A percentile compares a stretch with the other conserved stretches of the same genome.
phyloP scores from a whole-genome alignment of 2,888 invertebrate species.

The Serrognathus titanus region DNA sequence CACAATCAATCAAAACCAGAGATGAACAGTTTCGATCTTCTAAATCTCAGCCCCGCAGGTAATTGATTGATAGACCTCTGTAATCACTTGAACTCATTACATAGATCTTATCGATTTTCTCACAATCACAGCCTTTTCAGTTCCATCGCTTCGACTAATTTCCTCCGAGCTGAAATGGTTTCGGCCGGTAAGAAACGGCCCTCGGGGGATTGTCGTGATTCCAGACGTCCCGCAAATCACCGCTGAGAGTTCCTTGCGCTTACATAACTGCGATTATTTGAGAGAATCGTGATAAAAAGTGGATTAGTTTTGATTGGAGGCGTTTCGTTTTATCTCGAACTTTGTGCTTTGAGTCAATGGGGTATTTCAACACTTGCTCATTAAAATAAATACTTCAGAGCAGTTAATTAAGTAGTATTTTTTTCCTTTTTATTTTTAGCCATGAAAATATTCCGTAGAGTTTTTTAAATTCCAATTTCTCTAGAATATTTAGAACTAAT shows the following conservation, averaged over 20 bases:
- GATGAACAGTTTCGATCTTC: too few species aligned
- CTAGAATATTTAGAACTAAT: too few species aligned
- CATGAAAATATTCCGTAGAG: too few species aligned
- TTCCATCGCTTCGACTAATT: background rate
- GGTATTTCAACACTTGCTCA: too few species aligned
- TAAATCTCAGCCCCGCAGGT: background rate
- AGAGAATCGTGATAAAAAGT: conserved; percentile 3
- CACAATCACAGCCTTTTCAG: background rate
- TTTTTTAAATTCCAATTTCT: too few species aligned
- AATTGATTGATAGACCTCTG: background rate
- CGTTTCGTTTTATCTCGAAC: background rate
- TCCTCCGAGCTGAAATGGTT: background rate
- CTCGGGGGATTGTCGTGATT: background rate
- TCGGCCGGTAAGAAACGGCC: background rate
- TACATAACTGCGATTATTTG: conserved; percentile 8
- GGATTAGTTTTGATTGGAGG: background rate
- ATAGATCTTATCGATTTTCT: background rate
- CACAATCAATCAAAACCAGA: too few species aligned
- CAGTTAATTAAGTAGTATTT: too few species aligned
- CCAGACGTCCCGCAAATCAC: conserved; percentile 1
- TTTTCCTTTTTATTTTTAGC: too few species aligned
- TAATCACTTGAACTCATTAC: background rate
- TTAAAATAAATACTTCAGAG: too few species aligned
- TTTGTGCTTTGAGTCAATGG: too few species aligned
- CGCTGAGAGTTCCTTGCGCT: conserved; percentile 5